Conservation (phyloP, 2,797 vertebrate species). For the Enteromius unitaeniatus region DNA sequence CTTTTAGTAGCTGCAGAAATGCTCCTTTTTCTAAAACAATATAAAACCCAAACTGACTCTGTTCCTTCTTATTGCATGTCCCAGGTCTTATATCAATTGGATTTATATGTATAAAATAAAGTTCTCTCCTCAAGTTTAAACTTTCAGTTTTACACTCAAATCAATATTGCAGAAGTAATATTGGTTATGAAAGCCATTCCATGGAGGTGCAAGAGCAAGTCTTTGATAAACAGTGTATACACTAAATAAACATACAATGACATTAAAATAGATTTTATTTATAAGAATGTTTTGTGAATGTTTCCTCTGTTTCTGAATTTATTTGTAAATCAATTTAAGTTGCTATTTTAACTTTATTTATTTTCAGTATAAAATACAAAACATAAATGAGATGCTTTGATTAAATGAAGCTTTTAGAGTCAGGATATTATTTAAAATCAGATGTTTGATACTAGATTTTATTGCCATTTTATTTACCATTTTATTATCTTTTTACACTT, state of each 20-base stretch:
- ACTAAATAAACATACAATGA: neutral
- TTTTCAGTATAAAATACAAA: neutral
- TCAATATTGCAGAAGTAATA: neutral
- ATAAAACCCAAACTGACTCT: neutral
- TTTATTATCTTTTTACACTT: too few relatives aligned
- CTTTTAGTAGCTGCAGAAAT: neutral
- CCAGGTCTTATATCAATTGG: neutral
- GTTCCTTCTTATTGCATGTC: neutral
- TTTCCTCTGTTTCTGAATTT: neutral
- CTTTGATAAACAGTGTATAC: neutral
- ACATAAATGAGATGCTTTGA: neutral
- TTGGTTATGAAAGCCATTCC: neutral
- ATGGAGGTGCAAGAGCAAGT: neutral
- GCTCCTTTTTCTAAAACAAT: neutral
- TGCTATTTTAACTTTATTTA: neutral
- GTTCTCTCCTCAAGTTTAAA: neutral
- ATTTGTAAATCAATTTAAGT: neutral
- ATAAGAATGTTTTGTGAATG: neutral
- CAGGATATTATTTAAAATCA: neutral
- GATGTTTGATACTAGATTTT: neutral
- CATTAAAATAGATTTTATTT: neutral
- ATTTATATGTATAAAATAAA: neutral
- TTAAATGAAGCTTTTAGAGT: neutral
- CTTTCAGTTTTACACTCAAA: neutral
- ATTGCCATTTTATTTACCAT: neutral